Evolutionary conservation across 2,888 invertebrate genomes (phyloP), one percentile per base, ranked within the genome.

Genomic region (Cenopis cana): DNA sequence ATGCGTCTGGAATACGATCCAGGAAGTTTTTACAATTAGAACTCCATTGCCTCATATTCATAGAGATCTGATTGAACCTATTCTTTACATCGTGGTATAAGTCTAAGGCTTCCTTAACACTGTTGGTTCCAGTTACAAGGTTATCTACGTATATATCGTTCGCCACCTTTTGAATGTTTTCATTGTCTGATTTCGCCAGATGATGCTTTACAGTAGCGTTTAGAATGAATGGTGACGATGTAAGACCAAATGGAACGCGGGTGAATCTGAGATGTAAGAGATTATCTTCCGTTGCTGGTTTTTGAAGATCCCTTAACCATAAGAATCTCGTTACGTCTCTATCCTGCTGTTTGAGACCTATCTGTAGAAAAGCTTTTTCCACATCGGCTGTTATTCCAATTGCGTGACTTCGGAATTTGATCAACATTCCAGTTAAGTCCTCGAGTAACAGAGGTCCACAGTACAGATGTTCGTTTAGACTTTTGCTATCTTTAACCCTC

Each of bases 391-490:
- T 46, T 4, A 78, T 66, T 0, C 75, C 79, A 20, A 78, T 73
- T 1, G 29, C 29, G 18, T 77, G 49, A 11, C 38, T 12, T 62
- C 79, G 71, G 61, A 79, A 81, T 65, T 55, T 73, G 74, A 76
- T 41, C 1, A 79, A 9, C 9, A 79, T 36, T 12, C 70, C 77
- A 5, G 75, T 76, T 0, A 79, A 55, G 24, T 81, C 77, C 69
- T 79, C 78, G 50, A 81, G 29, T 69, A 79, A 38, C 6, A 70
- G n/a, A 6, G 78, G 79, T 0, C 78, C 79, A 0, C 71, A 18
- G 56, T 78, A 75, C 1, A 78, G 57, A 41, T 76, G 76, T 70
- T 81, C 75, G 54, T 79, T 81, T 0, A 79, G 64, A 46, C 79
- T 79, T 12, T 65, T 72, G 5, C 68, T 59, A 8, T 74, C 74